phyloP scores from a whole-genome alignment of 2,888 invertebrate genomes.

The Epinotia brunnichana region DNA sequence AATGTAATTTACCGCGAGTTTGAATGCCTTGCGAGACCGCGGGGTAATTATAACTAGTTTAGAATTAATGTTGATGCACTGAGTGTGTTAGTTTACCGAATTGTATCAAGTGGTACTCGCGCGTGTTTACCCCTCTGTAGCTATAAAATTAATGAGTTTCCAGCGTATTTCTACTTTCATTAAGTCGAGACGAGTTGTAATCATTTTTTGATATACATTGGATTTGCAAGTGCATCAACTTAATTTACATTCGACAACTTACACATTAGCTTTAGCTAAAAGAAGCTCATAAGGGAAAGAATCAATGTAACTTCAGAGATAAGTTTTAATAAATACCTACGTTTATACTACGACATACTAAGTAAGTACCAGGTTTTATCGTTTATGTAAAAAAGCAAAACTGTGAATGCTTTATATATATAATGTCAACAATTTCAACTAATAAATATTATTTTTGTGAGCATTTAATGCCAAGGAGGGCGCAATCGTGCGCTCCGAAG shows the following conservation, averaged over 20 bases:
- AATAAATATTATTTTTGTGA: too few relatives aligned
- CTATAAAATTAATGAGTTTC: neutral
- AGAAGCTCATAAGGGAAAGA: too few relatives aligned
- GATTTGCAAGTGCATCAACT: neutral
- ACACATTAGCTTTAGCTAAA: too few relatives aligned
- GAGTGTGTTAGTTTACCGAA: slow-evolving; percentile 30
- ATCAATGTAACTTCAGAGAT: too few relatives aligned
- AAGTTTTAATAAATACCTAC: too few relatives aligned
- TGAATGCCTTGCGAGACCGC: slow-evolving; percentile 42
- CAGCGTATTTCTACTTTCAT: neutral
- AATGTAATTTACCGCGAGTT: slow-evolving; percentile 62
- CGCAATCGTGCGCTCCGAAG: too few relatives aligned
- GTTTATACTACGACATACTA: too few relatives aligned
- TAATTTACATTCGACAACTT: neutral
- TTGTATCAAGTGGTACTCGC: slow-evolving; percentile 20
- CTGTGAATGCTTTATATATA: too few relatives aligned
- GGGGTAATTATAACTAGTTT: slow-evolving; percentile 43
- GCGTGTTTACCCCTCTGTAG: neutral
- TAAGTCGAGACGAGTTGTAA: neutral
- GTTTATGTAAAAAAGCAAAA: too few relatives aligned
- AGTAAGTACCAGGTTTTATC: too few relatives aligned
- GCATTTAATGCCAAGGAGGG: too few relatives aligned
- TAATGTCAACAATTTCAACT: too few relatives aligned
- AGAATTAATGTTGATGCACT: slow-evolving; percentile 33
- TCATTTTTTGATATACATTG: neutral